These are phyloP conservation scores for Pteromalus puparum DNA, from an alignment of 1,140 invertebrate species.

Conservation along the genomic window DNA sequence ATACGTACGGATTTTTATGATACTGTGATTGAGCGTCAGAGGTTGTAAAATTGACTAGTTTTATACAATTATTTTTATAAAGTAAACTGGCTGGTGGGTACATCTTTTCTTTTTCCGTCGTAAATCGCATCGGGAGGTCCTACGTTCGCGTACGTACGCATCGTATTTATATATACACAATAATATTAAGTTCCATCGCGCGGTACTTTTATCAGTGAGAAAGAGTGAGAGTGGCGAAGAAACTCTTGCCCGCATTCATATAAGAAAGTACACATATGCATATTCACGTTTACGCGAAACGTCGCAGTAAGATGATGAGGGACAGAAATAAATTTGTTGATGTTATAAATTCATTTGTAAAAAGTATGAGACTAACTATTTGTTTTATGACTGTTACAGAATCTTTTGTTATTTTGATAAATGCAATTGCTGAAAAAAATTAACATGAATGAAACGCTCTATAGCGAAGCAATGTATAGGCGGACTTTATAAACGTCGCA, in stretches of 20 bases:
- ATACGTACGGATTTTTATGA: constrained; percentile 59
- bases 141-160: constrained; percentile 14
- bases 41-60: constrained; percentile 75
- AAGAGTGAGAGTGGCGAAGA: constrained; percentile 27
- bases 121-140: constrained; percentile 14
- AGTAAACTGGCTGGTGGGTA: constrained; percentile 71
- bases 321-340: constrained; percentile 42
- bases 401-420: not conserved
- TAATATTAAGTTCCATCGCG: constrained; percentile 28
- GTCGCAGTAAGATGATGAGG: not conserved
- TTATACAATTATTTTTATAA: constrained; percentile 77
- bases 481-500: not conserved
- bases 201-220: constrained; percentile 39
- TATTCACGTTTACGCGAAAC: constrained; percentile 17
- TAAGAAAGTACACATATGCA: constrained; percentile 41
- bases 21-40: constrained; percentile 73
- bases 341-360: constrained; percentile 20
- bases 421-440: not conserved
- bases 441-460: not conserved
- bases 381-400: not conserved
- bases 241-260: constrained; percentile 26
- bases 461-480: not conserved
- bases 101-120: constrained; percentile 6
- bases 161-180: constrained; percentile 36
- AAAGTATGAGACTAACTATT: not conserved